phyloP scores from a whole-genome alignment of 2,797 vertebrate species.

The Cuculus canorus region DNA sequence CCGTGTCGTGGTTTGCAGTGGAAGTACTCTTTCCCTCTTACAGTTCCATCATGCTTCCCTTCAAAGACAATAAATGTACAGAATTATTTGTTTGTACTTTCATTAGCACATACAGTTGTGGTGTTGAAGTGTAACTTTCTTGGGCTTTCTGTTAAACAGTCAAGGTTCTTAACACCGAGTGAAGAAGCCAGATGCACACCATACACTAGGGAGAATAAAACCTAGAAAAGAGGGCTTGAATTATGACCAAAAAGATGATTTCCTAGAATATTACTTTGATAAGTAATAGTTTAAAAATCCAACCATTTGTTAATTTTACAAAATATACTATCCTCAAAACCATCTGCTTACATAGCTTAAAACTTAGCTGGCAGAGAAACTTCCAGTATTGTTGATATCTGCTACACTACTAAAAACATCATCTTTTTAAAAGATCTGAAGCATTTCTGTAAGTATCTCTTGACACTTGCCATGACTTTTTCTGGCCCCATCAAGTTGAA shows the following conservation, averaged over 20 bases:
- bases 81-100: not conserved
- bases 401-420: not conserved
- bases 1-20: conserved; percentile 84
- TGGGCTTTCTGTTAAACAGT: not conserved
- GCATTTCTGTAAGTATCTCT: not conserved
- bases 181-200: not conserved
- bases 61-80: conserved; percentile 39
- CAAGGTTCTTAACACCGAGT: not conserved
- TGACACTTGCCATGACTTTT: not conserved
- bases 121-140: not conserved
- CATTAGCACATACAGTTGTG: not conserved
- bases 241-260: not conserved
- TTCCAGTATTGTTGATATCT: not conserved
- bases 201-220: not conserved
- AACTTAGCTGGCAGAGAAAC: not conserved
- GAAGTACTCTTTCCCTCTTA: conserved; percentile 88
- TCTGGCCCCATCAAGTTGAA: not conserved
- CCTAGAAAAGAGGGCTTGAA: not conserved
- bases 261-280: not conserved
- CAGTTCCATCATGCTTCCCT: conserved; percentile 87
- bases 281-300: not conserved
- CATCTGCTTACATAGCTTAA: not conserved
- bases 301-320: not conserved
- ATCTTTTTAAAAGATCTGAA: not conserved
- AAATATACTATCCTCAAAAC: not conserved